Evolutionary conservation across 2,888 invertebrate genomes (phyloP).

Genomic region (Ceriagrion tenellum): DNA sequence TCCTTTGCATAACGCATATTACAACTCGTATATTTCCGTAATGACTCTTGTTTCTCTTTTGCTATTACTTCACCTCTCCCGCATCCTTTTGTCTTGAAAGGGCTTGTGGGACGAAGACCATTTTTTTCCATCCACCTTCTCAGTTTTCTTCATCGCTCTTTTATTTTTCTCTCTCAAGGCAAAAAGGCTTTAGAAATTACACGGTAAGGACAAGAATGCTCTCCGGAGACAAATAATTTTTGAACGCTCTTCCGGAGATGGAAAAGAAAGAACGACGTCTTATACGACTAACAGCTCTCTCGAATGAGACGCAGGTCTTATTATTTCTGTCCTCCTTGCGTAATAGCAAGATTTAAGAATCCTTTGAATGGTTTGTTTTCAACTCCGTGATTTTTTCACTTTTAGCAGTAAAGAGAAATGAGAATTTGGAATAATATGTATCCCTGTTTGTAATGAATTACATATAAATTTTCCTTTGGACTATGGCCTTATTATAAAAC

Average conservation of each 20-base stretch:
- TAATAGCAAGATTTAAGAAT: no score
- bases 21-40: not conserved
- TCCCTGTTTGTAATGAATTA: no score
- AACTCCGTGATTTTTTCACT: no score
- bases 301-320: no score
- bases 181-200: no score
- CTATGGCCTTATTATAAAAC: no score
- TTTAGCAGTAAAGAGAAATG: no score
- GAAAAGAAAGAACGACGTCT: not conserved
- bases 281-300: not conserved
- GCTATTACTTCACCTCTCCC: not conserved
- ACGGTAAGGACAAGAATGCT: not conserved
- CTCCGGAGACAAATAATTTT: not conserved
- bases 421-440: no score
- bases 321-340: no score
- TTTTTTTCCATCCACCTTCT: not conserved
- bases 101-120: not conserved
- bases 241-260: not conserved
- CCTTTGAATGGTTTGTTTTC: no score
- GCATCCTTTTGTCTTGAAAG: not conserved
- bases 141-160: not conserved
- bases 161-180: not conserved
- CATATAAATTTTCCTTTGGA: no score
- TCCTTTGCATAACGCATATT: not conserved
- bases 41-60: not conserved